Percentiles rank a stretch among this genome's conserved stretches.
These are phyloP conservation scores for Lordiphosa stackelbergi DNA, from an alignment of 1,140 invertebrate genomes.

Conservation along the genomic window DNA sequence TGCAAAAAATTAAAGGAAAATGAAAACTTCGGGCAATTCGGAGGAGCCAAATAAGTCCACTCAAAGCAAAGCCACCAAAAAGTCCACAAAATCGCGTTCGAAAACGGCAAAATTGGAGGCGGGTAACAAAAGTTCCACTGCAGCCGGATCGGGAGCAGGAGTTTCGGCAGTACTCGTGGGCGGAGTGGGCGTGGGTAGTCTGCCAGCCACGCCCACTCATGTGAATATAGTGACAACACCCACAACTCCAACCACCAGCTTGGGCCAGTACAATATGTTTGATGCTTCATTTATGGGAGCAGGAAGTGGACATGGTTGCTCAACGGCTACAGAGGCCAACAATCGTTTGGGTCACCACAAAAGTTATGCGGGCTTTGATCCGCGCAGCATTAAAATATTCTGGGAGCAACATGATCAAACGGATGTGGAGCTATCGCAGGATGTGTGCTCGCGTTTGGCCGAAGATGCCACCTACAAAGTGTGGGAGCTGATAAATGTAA, in stretches of 20 bases:
- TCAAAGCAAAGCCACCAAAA: conserved; percentile 58
- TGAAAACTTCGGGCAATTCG: conserved; percentile 57
- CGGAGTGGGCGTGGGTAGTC: conserved; percentile 30
- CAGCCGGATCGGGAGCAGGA: not conserved
- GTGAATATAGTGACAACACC: conserved; percentile 59
- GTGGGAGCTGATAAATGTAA: conserved; percentile 73
- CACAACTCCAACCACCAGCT: conserved; percentile 57
- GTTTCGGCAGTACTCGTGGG: conserved; percentile 1
- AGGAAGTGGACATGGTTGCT: conserved; percentile 29
- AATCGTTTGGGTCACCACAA: conserved; percentile 53
- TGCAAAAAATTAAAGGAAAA: conserved; percentile 16
- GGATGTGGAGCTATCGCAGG: conserved; percentile 68
- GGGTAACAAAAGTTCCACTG: conserved; percentile 8
- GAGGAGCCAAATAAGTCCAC: conserved; percentile 58
- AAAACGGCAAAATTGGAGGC: conserved; percentile 62
- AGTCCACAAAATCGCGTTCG: conserved; percentile 67
- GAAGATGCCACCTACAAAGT: conserved; percentile 76
- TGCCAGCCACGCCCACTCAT: conserved; percentile 49
- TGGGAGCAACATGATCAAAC: conserved; percentile 76
- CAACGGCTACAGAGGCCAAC: conserved; percentile 14
- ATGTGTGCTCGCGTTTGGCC: conserved; percentile 65
- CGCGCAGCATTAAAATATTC: conserved; percentile 68
- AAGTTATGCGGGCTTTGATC: conserved; percentile 68
- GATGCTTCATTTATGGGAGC: conserved; percentile 54
- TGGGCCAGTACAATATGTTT: conserved; percentile 53